phyloP scores from a whole-genome alignment of 2,797 vertebrate genomes.

The Microhierax caerulescens region DNA sequence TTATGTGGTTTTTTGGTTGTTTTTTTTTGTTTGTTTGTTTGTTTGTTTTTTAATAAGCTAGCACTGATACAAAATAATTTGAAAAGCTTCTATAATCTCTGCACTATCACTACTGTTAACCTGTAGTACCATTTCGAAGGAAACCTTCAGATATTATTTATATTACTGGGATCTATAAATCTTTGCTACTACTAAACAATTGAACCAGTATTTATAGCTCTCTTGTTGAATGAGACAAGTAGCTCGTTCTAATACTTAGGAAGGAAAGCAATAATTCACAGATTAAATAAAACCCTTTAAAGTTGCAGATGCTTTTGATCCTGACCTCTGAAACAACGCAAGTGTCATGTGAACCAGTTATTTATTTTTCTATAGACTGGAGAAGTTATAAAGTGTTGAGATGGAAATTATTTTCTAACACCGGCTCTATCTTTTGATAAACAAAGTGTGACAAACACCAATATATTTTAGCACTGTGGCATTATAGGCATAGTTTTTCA shows the following conservation, averaged over 20 bases:
- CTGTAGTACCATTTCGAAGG: neutral
- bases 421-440: neutral
- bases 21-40: neutral
- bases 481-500: neutral
- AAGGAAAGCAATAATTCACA: constrained; percentile 33
- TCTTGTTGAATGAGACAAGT: neutral
- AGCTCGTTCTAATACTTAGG: neutral
- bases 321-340: constrained; percentile 30
- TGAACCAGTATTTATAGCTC: constrained; percentile 1
- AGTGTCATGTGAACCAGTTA: neutral
- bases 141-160: constrained; percentile 5
- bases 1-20: neutral
- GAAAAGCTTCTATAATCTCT: neutral
- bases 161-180: constrained; percentile 13
- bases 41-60: neutral
- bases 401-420: neutral
- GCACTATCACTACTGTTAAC: neutral
- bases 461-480: neutral
- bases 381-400: neutral
- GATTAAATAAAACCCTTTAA: constrained; percentile 22
- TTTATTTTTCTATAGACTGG: neutral
- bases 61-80: neutral
- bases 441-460: neutral
- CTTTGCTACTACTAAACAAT: neutral
- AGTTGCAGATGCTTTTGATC: neutral